Percentiles rank a stretch among this genome's conserved stretches.
phyloP scores from a whole-genome alignment of 35 echinoderm and acorn worm genomes.

The Lytechinus variegatus region DNA sequence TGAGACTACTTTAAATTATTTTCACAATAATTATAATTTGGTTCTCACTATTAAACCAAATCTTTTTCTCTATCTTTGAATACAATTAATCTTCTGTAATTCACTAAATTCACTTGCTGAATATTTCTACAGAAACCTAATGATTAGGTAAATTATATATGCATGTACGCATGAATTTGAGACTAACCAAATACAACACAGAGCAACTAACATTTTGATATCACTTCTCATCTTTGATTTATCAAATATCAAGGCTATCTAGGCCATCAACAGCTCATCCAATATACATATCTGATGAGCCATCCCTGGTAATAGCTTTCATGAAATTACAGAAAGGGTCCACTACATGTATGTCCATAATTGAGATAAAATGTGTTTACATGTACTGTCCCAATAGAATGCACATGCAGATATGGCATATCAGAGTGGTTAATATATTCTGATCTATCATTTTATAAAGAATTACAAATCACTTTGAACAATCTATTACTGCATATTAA shows the following conservation, averaged over 20 bases:
- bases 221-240: neutral
- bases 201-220: neutral
- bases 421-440: neutral
- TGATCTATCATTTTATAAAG: neutral
- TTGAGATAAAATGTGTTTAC: neutral
- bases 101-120: neutral
- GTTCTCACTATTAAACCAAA: too few relatives aligned
- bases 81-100: neutral
- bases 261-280: neutral
- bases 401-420: neutral
- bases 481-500: neutral
- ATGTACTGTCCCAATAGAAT: neutral
- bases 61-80: neutral
- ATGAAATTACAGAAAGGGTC: neutral
- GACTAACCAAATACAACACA: too few relatives aligned
- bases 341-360: neutral
- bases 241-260: conserved; percentile 19
- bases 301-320: neutral
- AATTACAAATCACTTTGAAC: neutral
- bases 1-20: too few relatives aligned
- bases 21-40: too few relatives aligned
- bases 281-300: conserved; percentile 2
- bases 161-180: neutral
- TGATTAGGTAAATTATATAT: neutral
- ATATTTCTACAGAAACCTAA: neutral